Evolutionary conservation across 2,888 invertebrate genomes (phyloP).

Genomic region (Sesamia inferens): DNA sequence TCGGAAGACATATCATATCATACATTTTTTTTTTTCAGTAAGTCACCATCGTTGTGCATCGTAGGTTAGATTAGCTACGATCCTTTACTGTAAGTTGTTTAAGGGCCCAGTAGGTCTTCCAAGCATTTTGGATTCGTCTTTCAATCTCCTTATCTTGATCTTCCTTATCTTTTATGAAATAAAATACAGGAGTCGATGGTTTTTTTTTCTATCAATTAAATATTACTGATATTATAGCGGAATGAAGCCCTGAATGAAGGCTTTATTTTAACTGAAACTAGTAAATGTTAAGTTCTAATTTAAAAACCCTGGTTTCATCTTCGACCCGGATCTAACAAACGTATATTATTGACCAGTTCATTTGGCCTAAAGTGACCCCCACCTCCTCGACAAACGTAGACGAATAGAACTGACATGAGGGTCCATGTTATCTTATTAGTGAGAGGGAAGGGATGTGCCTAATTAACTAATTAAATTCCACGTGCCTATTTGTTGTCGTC

Average conservation of each 20-base stretch:
- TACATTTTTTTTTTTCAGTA: no score
- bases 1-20: no score
- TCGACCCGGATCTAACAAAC: constrained; percentile 1
- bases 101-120: no score
- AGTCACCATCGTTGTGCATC: no score
- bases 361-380: not conserved
- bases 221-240: not conserved
- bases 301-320: not conserved
- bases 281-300: not conserved
- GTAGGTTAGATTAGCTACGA: no score
- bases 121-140: no score
- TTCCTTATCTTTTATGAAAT: not conserved
- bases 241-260: not conserved
- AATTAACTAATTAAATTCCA: constrained; percentile 53
- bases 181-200: not conserved
- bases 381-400: constrained; percentile 1
- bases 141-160: no score
- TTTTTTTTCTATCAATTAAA: not conserved
- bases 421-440: constrained; percentile 48
- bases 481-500: constrained; percentile 41
- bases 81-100: no score
- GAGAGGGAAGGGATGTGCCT: constrained; percentile 22
- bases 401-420: constrained; percentile 20
- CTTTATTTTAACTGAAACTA: not conserved
- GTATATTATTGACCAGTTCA: not conserved